phyloP scores from a whole-genome alignment of 2,113 vertebrate species.

The Empidonax alnorum region DNA sequence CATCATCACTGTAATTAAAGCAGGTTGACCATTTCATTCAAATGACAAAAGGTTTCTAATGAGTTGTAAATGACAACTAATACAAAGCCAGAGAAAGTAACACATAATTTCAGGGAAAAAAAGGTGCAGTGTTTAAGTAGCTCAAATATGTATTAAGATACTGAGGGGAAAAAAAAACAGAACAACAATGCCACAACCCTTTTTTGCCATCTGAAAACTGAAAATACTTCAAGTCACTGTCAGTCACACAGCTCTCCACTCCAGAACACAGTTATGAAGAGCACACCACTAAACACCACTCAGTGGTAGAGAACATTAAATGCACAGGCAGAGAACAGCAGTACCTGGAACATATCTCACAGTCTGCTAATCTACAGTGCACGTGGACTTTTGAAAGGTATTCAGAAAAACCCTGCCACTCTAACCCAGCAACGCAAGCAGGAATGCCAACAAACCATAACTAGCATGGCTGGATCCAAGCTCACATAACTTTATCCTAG shows the following conservation, averaged over 20 bases:
- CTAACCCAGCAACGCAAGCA: not conserved
- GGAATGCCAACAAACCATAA: not conserved
- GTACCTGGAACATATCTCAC: not conserved
- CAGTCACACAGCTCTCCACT: not conserved
- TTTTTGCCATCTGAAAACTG: not conserved
- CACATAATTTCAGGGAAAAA: not conserved
- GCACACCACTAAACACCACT: not conserved
- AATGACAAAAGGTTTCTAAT: not conserved
- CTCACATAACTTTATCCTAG: not conserved
- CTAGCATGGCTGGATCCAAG: not conserved
- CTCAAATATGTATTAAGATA: not conserved
- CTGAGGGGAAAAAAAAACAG: accelerated
- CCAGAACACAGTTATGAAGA: not conserved
- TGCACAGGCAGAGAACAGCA: not conserved
- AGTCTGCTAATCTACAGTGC: not conserved
- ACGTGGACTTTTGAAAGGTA: not conserved
- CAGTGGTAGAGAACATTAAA: not conserved
- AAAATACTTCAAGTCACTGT: not conserved
- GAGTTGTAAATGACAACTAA: not conserved
- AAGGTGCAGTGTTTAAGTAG: not conserved
- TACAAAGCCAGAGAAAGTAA: not conserved
- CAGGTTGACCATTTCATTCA: not conserved
- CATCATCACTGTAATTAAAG: not conserved
- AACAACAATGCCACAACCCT: not conserved
- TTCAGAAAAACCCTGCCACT: not conserved